A percentile compares a stretch with the other conserved stretches of the same genome.
Conservation (phyloP, 2,888 invertebrate species). For the Candidula unifasciata region DNA sequence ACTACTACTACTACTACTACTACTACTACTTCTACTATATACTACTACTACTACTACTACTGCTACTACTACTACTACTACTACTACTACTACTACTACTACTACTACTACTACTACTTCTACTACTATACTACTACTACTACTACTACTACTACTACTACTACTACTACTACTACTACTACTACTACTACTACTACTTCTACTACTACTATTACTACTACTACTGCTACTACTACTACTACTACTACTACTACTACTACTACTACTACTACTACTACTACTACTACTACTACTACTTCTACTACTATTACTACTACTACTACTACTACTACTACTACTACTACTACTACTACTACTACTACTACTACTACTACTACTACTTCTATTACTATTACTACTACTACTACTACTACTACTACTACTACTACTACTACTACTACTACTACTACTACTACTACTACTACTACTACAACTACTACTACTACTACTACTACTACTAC, state of each 20-base stretch:
- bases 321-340: neutral
- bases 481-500: neutral
- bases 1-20: slow-evolving; percentile 26
- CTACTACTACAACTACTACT: neutral
- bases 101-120: slow-evolving; percentile 9
- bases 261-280: neutral
- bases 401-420: neutral
- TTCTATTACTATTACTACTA: neutral
- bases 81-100: slow-evolving; percentile 32
- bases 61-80: slow-evolving; percentile 5
- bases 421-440: slow-evolving; percentile 20
- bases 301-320: slow-evolving; percentile 9
- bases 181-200: slow-evolving; percentile 25
- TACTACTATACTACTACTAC: neutral
- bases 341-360: slow-evolving; percentile 10
- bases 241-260: neutral
- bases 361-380: neutral
- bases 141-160: neutral
- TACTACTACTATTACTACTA: slow-evolving; percentile 14
- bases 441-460: slow-evolving; percentile 10
- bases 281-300: slow-evolving; percentile 11
- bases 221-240: neutral
- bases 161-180: slow-evolving; percentile 33
- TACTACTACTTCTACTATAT: slow-evolving; percentile 34
- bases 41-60: slow-evolving; percentile 18